phyloP scores from a whole-genome alignment of 2,888 invertebrate species.

The Stenchaetothrips biformis region DNA sequence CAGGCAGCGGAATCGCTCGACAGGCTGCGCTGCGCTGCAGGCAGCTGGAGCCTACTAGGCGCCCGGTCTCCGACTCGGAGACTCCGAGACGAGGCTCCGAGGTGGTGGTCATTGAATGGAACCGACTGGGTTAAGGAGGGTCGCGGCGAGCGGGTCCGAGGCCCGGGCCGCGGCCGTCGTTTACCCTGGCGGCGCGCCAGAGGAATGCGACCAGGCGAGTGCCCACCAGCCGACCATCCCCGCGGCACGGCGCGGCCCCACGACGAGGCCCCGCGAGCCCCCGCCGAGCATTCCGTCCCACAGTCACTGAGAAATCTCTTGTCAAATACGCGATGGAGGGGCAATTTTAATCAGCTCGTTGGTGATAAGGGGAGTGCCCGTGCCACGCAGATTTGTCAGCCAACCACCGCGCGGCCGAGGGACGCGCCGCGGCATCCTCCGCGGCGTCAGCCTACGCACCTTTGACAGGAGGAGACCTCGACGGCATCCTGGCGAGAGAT shows the following conservation, averaged over 20 bases:
- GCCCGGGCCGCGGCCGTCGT: not conserved
- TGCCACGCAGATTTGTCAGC: too few species aligned
- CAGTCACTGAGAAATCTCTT: not conserved
- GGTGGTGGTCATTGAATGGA: not conserved
- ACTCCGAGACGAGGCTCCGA: too few species aligned
- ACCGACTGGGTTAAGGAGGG: slow-evolving; percentile 1
- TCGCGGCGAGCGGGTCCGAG: not conserved
- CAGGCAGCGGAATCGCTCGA: too few species aligned
- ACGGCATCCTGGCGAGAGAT: not conserved
- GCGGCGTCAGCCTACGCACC: not conserved
- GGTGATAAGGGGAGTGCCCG: not conserved
- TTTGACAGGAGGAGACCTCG: not conserved
- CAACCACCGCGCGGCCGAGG: not conserved
- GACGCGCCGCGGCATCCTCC: not conserved
- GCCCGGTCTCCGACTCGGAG: too few species aligned
- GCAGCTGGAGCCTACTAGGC: not conserved
- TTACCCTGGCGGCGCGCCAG: not conserved
- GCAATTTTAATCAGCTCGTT: not conserved
- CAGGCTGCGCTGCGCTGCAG: not conserved
- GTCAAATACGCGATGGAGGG: not conserved
- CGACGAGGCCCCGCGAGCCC: not conserved
- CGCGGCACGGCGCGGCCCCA: not conserved
- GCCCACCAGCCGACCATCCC: not conserved
- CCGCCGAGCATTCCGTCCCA: not conserved
- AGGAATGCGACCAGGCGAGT: not conserved